Percentiles rank a stretch among this genome's conserved stretches.
phyloP scores from a whole-genome alignment of 2,888 invertebrate genomes.

The Ophion costatus region DNA sequence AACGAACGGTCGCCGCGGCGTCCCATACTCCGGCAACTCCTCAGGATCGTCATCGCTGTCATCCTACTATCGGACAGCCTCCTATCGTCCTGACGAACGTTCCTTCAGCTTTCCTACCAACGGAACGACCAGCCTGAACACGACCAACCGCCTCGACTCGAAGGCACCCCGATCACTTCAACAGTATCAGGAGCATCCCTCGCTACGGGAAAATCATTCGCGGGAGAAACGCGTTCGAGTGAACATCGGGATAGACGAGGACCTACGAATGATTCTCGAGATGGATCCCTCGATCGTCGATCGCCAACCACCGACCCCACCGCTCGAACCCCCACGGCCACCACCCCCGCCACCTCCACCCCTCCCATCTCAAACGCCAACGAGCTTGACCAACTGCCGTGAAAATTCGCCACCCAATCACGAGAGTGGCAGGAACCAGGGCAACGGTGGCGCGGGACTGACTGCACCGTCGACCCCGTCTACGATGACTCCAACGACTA shows the following conservation, averaged over 20 bases:
- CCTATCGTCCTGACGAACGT: conserved; percentile 27
- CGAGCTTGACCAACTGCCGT: background rate
- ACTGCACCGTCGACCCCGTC: conserved; percentile 56
- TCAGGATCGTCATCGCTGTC: conserved; percentile 48
- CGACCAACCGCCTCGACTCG: conserved; percentile 20
- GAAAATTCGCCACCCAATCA: conserved; percentile 16
- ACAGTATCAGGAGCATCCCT: conserved; percentile 59
- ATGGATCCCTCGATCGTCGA: conserved; percentile 87
- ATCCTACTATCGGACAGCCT: conserved; percentile 23
- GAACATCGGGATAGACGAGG: conserved; percentile 86
- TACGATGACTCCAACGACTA: conserved; percentile 58
- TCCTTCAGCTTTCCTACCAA: conserved; percentile 57
- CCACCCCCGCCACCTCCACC: conserved; percentile 54
- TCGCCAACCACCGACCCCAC: conserved; percentile 72
- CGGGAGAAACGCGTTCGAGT: conserved; percentile 82
- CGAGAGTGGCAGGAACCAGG: conserved; percentile 64
- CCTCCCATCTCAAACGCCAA: conserved; percentile 28
- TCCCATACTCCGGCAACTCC: conserved; percentile 37
- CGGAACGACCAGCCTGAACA: conserved; percentile 5
- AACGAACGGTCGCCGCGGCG: conserved; percentile 9
- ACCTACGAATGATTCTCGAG: conserved; percentile 86
- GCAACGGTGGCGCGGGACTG: conserved; percentile 58
- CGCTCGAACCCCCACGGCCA: conserved; percentile 50
- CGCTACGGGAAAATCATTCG: conserved; percentile 50
- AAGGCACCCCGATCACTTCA: conserved; percentile 48